Percentiles rank a stretch among this genome's conserved stretches.
Conservation (phyloP, 2,797 vertebrate genomes). For the Eptatretus atami region DNA sequence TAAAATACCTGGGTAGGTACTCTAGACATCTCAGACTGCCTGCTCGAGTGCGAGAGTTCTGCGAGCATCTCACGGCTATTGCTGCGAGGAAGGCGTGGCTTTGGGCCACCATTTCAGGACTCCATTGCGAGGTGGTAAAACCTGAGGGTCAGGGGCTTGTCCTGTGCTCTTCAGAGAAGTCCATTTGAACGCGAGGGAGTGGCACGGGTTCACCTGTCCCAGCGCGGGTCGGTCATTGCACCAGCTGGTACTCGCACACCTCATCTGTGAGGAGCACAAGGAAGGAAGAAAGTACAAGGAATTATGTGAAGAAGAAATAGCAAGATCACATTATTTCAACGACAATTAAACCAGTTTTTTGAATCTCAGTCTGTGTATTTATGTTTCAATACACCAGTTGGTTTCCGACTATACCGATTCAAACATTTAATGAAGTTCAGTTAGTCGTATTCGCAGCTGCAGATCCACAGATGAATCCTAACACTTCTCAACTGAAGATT, state of each 20-base stretch:
- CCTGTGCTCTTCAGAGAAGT: constrained; percentile 1
- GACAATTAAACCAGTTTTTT: no score
- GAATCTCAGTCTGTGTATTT: no score
- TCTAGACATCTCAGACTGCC: neutral
- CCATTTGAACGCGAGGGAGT: neutral
- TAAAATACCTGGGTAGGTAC: no score
- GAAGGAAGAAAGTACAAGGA: neutral
- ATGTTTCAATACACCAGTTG: no score
- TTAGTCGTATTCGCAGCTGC: no score
- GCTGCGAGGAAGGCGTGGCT: constrained; percentile 4
- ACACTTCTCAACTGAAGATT: no score
- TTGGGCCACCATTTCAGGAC: neutral
- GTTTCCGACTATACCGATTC: no score
- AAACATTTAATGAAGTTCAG: no score
- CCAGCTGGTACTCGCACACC: neutral
- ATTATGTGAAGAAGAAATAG: no score
- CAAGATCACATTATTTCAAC: no score
- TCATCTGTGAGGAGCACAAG: neutral
- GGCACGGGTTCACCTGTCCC: neutral
- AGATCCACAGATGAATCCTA: no score
- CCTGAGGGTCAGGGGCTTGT: neutral
- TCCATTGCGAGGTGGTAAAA: neutral
- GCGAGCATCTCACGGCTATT: constrained; percentile 2
- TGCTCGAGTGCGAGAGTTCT: neutral
- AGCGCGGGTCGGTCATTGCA: neutral